phyloP scores from a whole-genome alignment of 2,113 vertebrate genomes.

The Eclectus roratus region DNA sequence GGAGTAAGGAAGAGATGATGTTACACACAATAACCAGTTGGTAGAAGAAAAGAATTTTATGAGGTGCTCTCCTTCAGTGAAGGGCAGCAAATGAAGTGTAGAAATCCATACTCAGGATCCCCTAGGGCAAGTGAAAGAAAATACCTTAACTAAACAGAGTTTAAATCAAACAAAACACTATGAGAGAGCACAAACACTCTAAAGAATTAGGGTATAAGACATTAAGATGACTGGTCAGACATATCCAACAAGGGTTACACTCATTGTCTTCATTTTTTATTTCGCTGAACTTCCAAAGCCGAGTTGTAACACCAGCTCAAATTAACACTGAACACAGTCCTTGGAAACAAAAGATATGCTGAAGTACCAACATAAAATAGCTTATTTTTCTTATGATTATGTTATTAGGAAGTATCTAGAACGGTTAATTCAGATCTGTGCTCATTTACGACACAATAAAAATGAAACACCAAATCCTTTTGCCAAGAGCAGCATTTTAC shows the following conservation, averaged over 20 bases:
- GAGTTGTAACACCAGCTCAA: background rate
- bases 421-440: background rate
- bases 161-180: background rate
- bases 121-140: background rate
- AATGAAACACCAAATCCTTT: background rate
- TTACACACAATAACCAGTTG: background rate
- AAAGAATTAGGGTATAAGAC: background rate
- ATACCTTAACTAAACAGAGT: background rate
- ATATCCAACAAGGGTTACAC: background rate
- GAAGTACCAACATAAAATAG: background rate
- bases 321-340: background rate
- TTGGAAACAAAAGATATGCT: background rate
- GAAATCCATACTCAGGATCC: background rate
- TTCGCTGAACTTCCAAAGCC: background rate
- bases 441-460: background rate
- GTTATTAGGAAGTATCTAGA: background rate
- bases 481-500: background rate
- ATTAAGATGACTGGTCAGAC: background rate
- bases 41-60: background rate
- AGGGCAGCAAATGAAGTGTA: background rate
- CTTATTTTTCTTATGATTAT: background rate
- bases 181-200: background rate
- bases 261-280: background rate
- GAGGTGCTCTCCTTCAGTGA: background rate
- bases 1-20: background rate